phyloP scores from a whole-genome alignment of 2,113 vertebrate genomes.

The Anhinga rufa region DNA sequence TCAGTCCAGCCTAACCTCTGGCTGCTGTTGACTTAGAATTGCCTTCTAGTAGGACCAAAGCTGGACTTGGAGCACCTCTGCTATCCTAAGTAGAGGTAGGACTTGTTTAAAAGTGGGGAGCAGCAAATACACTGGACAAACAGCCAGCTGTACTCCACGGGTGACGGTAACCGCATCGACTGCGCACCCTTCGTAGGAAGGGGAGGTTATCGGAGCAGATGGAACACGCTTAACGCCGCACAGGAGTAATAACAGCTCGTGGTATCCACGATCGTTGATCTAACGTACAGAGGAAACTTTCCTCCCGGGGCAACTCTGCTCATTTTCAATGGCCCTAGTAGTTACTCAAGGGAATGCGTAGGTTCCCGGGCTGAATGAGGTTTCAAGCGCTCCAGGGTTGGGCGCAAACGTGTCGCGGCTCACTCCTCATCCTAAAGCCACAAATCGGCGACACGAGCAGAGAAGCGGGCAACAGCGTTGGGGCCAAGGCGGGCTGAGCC shows the following conservation, averaged over 20 bases:
- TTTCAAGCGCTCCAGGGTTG: not conserved
- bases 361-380: not conserved
- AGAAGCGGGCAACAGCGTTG: not conserved
- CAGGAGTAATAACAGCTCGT: not conserved
- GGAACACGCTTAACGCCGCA: not conserved
- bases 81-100: not conserved
- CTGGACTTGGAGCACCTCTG: not conserved
- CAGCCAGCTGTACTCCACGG: not conserved
- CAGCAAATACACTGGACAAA: not conserved
- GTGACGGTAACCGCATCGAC: not conserved
- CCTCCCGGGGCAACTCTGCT: not conserved
- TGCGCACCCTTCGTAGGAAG: not conserved
- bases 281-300: not conserved
- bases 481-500: not conserved
- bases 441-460: not conserved
- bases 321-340: not conserved
- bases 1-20: not conserved
- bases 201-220: not conserved
- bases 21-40: not conserved
- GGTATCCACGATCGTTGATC: not conserved
- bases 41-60: not conserved
- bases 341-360: not conserved
- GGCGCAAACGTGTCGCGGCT: not conserved
- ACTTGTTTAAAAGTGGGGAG: not conserved
- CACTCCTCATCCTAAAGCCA: not conserved